These are phyloP conservation scores for Torymus auratus DNA, from an alignment of 2,888 invertebrate species.

Conservation along the genomic window DNA sequence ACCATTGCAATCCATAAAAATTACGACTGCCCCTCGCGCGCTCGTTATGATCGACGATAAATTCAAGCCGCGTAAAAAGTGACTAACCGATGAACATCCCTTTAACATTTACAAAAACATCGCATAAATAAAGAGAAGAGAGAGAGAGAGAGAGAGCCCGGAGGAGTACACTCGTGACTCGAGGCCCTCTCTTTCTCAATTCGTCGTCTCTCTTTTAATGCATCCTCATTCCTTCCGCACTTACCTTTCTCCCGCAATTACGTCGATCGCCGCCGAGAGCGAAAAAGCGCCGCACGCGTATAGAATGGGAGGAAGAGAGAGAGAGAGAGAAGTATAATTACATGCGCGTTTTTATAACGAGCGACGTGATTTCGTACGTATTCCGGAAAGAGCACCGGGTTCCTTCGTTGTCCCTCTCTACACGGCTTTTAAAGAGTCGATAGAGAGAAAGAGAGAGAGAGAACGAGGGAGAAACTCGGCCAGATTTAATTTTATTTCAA, in stretches of 20 bases:
- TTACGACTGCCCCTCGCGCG: background rate
- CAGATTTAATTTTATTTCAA: background rate
- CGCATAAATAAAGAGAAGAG: slow-evolving; percentile 24
- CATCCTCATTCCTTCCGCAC: slow-evolving; percentile 30
- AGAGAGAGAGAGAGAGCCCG: slow-evolving; percentile 2
- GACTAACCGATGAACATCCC: background rate
- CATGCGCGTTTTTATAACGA: slow-evolving; percentile 45
- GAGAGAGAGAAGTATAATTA: slow-evolving; percentile 28
- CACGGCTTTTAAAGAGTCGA: background rate
- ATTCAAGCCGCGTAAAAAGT: background rate
- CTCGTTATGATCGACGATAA: slow-evolving; percentile 10
- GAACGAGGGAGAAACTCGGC: background rate
- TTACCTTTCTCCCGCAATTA: slow-evolving; percentile 48
- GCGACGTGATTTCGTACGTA: slow-evolving; percentile 34
- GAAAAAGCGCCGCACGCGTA: slow-evolving; percentile 34
- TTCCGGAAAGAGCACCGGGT: background rate
- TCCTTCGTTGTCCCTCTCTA: background rate
- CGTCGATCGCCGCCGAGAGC: slow-evolving; percentile 22
- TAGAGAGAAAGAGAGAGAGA: background rate
- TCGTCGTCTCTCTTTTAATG: slow-evolving; percentile 8
- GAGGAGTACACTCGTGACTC: background rate
- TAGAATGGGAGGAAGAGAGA: slow-evolving; percentile 11
- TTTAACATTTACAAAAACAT: slow-evolving; percentile 31
- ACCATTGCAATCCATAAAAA: background rate
- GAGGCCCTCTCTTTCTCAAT: slow-evolving; percentile 12